Base-by-base conservation (phyloP, 2,888 invertebrate species). In the Napeogenes sylphis region DNA sequence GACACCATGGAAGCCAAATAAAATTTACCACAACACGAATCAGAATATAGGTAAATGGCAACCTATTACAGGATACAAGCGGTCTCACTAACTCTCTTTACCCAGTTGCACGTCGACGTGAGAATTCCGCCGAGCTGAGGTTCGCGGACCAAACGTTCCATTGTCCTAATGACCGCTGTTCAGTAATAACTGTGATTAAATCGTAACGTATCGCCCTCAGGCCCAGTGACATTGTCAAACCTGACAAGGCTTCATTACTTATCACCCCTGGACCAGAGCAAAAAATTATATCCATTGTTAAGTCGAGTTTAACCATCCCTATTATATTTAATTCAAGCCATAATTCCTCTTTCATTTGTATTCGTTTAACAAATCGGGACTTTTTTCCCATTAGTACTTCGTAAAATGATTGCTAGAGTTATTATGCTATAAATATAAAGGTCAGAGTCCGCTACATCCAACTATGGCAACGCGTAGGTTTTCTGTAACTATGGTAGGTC, bases 111-210 rank as follows among this genome's bases (percentile, higher is more conserved):
- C 45, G 14, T 58, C 35, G 61, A 71, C 74, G 77, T 77, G 76
- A 75, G 75, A 77, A 78, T 70, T 72, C 70, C 68, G 72, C 70
- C 70, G 68, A 74, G 70, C 71, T 70, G 70, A 75, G 77, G 71
- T 75, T 75, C 71, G 65, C 71, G 69, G 58, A 66, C 69, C 64
- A 55, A 67, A 65, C 62, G 59, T 56, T 38, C 61, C 61, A 66
- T 66, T 70, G 67, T 66, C 53, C 67, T 55, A 64, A 76, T 76
- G 75, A 78, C 71, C 75, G 64, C 69, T 66, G 74, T 78, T 77
- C 74, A 75, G 77, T 83, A 86, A 87, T 84, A 80, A 82, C 81
- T 80, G 79, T 78, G 82, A 86, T 87, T 85, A 82, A 75, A 77
- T 78, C 70, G 72, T 69, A 70, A 73, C 73, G 74, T 71, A 71